Conservation (phyloP, 2,888 invertebrate genomes). For the Dryobota labecula region DNA sequence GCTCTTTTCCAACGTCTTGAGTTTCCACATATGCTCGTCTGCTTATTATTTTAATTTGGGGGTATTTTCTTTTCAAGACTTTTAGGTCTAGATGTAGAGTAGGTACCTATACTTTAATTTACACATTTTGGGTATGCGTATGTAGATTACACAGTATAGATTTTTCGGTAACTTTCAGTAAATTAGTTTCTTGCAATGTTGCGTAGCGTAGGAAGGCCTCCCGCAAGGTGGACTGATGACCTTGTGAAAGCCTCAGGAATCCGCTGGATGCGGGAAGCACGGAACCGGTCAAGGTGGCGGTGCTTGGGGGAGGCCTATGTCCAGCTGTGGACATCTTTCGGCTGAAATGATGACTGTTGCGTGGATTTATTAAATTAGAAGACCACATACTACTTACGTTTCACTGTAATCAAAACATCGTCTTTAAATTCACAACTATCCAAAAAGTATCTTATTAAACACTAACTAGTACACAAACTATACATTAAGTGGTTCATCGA, state of each 20-base stretch:
- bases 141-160: background rate
- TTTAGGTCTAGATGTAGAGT: background rate
- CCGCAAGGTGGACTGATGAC: no score
- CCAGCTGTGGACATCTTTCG: no score
- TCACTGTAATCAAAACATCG: background rate
- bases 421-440: background rate
- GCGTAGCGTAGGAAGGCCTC: no score
- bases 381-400: background rate
- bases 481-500: constrained; percentile 9
- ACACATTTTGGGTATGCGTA: background rate
- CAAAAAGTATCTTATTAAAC: background rate
- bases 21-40: constrained; percentile 15
- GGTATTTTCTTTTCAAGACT: constrained; percentile 29
- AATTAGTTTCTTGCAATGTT: background rate
- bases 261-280: no score
- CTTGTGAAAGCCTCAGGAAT: no score
- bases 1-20: constrained; percentile 35
- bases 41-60: constrained; percentile 31
- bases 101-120: background rate
- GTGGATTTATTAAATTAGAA: background rate
- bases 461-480: constrained; percentile 8
- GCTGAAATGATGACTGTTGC: no score
- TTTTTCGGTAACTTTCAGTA: background rate
- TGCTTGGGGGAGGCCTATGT: no score
- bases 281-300: no score